These are phyloP conservation scores for Calephelis virginiensis DNA, from an alignment of 1,140 invertebrate species.

Conservation along the genomic window DNA sequence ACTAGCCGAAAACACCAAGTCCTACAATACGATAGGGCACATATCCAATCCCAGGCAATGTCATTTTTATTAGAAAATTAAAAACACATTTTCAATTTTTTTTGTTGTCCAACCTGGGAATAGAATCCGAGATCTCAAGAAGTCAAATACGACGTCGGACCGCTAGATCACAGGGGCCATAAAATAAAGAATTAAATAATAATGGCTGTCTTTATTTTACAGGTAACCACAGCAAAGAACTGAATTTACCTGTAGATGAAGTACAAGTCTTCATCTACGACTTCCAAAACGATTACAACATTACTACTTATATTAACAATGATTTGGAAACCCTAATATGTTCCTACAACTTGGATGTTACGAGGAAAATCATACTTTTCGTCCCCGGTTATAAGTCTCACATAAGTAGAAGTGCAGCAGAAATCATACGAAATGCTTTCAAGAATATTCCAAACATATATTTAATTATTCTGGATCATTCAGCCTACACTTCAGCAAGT, in stretches of 20 bases:
- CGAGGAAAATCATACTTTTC: constrained; percentile 55
- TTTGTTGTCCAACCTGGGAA: no score
- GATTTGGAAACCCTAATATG: constrained; percentile 43
- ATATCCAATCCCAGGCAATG: no score
- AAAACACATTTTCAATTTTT: no score
- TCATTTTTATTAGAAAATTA: no score
- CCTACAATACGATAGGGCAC: no score
- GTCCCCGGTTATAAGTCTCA: constrained; percentile 66
- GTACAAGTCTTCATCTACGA: constrained; percentile 60
- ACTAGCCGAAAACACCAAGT: no score
- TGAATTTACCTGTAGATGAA: constrained; percentile 49
- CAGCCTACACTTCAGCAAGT: constrained; percentile 51
- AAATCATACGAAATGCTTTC: constrained; percentile 55
- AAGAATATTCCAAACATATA: constrained; percentile 56
- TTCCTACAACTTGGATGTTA: constrained; percentile 52
- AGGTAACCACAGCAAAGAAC: constrained; percentile 60
- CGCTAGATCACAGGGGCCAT: no score
- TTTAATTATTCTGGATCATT: constrained; percentile 64
- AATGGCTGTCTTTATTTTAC: constrained; percentile 29
- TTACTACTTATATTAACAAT: constrained; percentile 51
- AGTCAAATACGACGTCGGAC: no score
- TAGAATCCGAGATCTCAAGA: no score
- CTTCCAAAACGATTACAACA: constrained; percentile 62
- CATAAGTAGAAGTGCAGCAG: constrained; percentile 51
- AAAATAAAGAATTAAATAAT: not conserved